phyloP scores from a whole-genome alignment of 2,888 invertebrate species.

The Argyresthia goedartella region DNA sequence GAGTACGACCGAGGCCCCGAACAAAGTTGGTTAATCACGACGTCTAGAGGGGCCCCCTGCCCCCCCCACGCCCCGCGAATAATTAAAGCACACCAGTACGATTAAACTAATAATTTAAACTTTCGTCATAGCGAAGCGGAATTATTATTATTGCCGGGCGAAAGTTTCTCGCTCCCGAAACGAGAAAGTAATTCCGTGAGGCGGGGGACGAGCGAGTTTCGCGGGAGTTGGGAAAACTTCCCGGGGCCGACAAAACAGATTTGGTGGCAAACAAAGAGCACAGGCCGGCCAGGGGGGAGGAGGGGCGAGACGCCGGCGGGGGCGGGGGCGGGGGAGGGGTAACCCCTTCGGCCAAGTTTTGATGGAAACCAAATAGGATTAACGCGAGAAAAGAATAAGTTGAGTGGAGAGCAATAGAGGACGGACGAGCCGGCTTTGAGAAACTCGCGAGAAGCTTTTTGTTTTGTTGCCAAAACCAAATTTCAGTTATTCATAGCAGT shows the following conservation, averaged over 20 bases:
- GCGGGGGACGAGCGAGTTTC: slow-evolving; percentile 29
- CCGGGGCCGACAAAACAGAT: slow-evolving; percentile 60
- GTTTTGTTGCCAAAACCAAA: neutral
- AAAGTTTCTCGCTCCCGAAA: slow-evolving; percentile 48
- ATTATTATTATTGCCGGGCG: slow-evolving; percentile 59
- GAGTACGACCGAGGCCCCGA: neutral
- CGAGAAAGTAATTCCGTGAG: slow-evolving; percentile 60
- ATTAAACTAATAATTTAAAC: slow-evolving; percentile 69
- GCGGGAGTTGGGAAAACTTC: slow-evolving; percentile 51
- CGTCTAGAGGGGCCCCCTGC: slow-evolving; percentile 4
- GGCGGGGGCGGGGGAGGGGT: slow-evolving; percentile 13
- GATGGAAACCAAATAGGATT: slow-evolving; percentile 68
- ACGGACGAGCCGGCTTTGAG: slow-evolving; percentile 17
- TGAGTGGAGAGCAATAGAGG: slow-evolving; percentile 37
- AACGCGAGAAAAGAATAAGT: slow-evolving; percentile 58
- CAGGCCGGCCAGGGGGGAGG: slow-evolving; percentile 18
- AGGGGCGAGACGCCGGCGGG: slow-evolving; percentile 7
- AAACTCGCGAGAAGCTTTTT: slow-evolving; percentile 1
- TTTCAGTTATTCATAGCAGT: too few relatives aligned
- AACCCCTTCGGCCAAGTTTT: slow-evolving; percentile 59
- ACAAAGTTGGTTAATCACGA: slow-evolving; percentile 3
- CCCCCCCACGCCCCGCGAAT: slow-evolving; percentile 18
- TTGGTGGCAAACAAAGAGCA: slow-evolving; percentile 56
- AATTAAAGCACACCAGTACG: slow-evolving; percentile 58
- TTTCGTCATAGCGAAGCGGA: slow-evolving; percentile 59